Conservation (phyloP, 1,140 invertebrate species). For the Geopemphigus sp. region DNA sequence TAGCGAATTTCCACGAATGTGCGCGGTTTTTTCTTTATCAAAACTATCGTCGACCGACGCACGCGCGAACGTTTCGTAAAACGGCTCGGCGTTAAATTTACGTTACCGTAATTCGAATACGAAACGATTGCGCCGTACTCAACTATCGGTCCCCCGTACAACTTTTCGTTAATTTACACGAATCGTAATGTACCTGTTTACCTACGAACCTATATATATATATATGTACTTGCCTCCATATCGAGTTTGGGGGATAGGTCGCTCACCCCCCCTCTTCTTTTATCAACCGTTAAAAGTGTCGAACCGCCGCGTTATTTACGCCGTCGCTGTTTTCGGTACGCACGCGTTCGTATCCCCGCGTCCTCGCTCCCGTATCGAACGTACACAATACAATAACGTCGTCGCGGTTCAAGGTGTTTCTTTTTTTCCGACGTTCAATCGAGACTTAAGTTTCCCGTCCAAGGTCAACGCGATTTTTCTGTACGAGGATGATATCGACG, state of each 20-base stretch:
- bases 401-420: constrained; percentile 14
- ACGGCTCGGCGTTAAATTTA: too few species aligned
- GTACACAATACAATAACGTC: background rate
- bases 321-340: background rate
- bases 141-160: too few species aligned
- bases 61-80: too few species aligned
- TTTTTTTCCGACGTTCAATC: background rate
- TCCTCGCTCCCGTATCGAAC: constrained; percentile 16
- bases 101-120: too few species aligned
- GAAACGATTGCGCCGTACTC: too few species aligned
- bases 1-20: too few species aligned
- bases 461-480: constrained; percentile 37
- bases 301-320: background rate
- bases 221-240: background rate
- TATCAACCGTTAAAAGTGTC: constrained; percentile 14
- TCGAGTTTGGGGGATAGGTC: background rate
- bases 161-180: too few species aligned
- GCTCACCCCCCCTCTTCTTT: too few species aligned
- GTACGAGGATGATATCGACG: background rate
- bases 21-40: too few species aligned
- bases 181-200: too few species aligned
- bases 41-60: too few species aligned
- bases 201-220: background rate
- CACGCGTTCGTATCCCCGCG: background rate
- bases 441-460: constrained; percentile 3